Conservation (phyloP, 2,888 invertebrate genomes). For the Andrena bucephala region DNA sequence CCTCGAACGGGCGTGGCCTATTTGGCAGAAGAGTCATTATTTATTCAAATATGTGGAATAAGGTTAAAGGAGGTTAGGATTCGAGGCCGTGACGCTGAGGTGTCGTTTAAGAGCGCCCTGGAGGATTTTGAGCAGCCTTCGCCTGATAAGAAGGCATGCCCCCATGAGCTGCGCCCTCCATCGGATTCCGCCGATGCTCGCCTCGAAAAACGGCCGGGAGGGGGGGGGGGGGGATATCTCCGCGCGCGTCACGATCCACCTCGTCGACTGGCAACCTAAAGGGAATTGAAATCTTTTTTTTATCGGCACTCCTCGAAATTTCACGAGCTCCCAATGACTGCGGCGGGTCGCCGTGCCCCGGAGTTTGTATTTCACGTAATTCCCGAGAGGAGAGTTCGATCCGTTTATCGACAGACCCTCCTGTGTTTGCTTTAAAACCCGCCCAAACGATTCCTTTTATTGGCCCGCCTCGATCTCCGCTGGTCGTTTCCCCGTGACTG, state of each 20-base stretch:
- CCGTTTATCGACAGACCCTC: constrained; percentile 38
- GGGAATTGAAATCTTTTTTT: constrained; percentile 50
- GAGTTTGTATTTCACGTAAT: constrained; percentile 46
- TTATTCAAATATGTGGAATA: constrained; percentile 18
- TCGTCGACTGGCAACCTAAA: background rate
- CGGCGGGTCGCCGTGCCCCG: constrained; percentile 16
- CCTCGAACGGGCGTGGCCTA: background rate
- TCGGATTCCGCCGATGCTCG: background rate
- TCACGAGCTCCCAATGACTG: constrained; percentile 46
- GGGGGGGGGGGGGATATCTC: background rate
- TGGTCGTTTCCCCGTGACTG: constrained; percentile 7
- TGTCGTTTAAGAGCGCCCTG: constrained; percentile 9
- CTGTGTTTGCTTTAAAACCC: constrained; percentile 35
- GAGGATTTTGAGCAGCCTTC: constrained; percentile 1
- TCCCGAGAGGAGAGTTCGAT: constrained; percentile 39
- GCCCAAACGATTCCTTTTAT: constrained; percentile 44
- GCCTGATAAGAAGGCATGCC: constrained; percentile 11
- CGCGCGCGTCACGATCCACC: background rate
- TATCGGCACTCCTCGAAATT: constrained; percentile 47
- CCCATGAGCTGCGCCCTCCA: background rate
- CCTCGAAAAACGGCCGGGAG: background rate
- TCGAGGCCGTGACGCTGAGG: constrained; percentile 4
- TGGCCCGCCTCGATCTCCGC: background rate
- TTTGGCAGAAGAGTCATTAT: constrained; percentile 21
- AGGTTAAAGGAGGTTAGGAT: constrained; percentile 26